Percentiles rank a stretch among this genome's conserved stretches.
phyloP scores from a whole-genome alignment of 2,888 invertebrate species.

The Meteorus colon region DNA sequence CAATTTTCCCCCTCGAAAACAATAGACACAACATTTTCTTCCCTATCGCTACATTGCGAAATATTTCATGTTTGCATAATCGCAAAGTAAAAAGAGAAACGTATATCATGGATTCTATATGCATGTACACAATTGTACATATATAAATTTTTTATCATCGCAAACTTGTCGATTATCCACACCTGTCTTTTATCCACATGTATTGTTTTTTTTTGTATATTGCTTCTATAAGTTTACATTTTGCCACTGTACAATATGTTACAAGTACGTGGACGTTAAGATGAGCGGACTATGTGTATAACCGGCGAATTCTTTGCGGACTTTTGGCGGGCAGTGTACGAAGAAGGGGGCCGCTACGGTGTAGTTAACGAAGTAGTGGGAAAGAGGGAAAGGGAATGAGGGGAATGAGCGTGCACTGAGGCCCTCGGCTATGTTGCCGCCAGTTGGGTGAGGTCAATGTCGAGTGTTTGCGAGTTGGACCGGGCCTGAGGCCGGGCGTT shows the following conservation, averaged over 20 bases:
- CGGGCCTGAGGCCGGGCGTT: constrained; percentile 65
- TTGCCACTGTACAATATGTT: constrained; percentile 4
- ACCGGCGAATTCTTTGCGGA: constrained; percentile 64
- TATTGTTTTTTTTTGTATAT: not conserved
- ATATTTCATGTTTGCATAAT: constrained; percentile 15
- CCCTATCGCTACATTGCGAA: constrained; percentile 1
- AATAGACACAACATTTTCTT: constrained; percentile 5
- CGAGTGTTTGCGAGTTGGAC: constrained; percentile 70
- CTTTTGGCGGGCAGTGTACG: constrained; percentile 71
- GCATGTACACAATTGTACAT: not conserved
- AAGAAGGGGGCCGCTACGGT: constrained; percentile 50
- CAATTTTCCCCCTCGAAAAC: constrained; percentile 27
- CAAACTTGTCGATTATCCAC: not conserved
- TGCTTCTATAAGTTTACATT: not conserved
- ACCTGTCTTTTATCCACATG: not conserved
- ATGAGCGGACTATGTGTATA: constrained; percentile 55
- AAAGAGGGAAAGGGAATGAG: constrained; percentile 35
- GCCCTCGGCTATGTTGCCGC: constrained; percentile 53
- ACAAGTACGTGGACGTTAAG: constrained; percentile 32
- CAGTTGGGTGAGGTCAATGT: constrained; percentile 73
- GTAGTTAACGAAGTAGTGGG: not conserved
- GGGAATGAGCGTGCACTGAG: constrained; percentile 39
- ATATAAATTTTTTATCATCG: not conserved
- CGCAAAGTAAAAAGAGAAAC: not conserved
- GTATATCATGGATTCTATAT: not conserved